Conservation (phyloP, 2,888 invertebrate species). For the Temnothorax unifasciatus region DNA sequence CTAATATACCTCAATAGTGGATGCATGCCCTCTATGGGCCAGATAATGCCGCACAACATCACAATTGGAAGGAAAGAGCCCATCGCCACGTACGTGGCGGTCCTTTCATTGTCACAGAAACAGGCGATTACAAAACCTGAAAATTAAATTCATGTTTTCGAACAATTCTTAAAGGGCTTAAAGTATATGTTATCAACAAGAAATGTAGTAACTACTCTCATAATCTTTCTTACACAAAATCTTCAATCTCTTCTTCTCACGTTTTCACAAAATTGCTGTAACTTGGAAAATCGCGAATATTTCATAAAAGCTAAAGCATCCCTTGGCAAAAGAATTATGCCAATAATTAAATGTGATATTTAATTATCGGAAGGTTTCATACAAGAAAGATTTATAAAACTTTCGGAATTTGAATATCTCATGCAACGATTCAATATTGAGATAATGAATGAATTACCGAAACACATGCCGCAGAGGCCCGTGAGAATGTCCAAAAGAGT, state of each 20-base stretch:
- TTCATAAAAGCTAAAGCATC: neutral
- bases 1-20: constrained; percentile 90
- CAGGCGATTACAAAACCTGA: constrained; percentile 94
- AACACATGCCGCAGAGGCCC: constrained; percentile 97
- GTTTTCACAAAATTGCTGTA: neutral
- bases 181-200: neutral
- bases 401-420: neutral
- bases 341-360: neutral
- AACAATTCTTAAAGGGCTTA: neutral
- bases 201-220: neutral
- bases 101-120: constrained; percentile 93
- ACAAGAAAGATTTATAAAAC: neutral
- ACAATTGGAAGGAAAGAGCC: constrained; percentile 95
- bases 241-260: neutral
- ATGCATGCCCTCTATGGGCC: constrained; percentile 98
- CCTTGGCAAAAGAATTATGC: neutral
- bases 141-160: neutral
- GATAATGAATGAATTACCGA: constrained; percentile 89
- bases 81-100: constrained; percentile 94
- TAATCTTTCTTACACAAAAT: neutral
- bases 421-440: neutral
- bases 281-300: neutral
- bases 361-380: neutral
- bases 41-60: constrained; percentile 95
- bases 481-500: constrained; percentile 92